Evolutionary conservation across 2,888 invertebrate genomes (phyloP).

Genomic region (Endomychus coccineus): DNA sequence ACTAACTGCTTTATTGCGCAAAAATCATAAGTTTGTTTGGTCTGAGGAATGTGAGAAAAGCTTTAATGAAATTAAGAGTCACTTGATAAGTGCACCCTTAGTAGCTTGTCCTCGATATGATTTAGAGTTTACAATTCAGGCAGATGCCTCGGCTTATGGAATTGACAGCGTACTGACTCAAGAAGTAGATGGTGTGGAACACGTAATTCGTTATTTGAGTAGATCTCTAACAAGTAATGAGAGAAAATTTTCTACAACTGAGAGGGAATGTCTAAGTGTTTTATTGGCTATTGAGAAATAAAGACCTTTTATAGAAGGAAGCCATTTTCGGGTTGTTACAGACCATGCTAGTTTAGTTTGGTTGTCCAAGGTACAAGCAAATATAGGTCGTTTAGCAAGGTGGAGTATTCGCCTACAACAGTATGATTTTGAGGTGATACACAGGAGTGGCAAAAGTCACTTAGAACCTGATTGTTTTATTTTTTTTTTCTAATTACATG

Average conservation of each 20-base stretch:
- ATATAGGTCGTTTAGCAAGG: conserved; percentile 19
- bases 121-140: background rate
- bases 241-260: conserved; percentile 9
- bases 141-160: conserved; percentile 7
- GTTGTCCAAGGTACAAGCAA: conserved; percentile 14
- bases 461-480: conserved; percentile 17
- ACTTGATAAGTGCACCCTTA: conserved; percentile 3
- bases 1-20: conserved; percentile 11
- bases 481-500: too few relatives aligned
- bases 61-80: conserved; percentile 7
- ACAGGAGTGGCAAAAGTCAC: conserved; percentile 16
- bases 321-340: conserved; percentile 19
- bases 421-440: conserved; percentile 20
- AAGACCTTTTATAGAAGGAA: conserved; percentile 18
- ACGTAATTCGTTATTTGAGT: conserved; percentile 5
- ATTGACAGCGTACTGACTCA: conserved; percentile 2
- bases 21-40: conserved; percentile 12
- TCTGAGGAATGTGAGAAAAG: conserved; percentile 12
- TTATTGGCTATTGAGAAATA: conserved; percentile 11
- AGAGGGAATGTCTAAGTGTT: conserved; percentile 9
- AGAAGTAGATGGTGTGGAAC: background rate
- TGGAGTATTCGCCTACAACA: conserved; percentile 22
- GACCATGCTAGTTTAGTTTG: conserved; percentile 16
- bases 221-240: conserved; percentile 7
- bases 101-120: conserved; percentile 1